Evolutionary conservation across 2,888 invertebrate genomes (phyloP).

Genomic region (Ichneumon xanthorius): DNA sequence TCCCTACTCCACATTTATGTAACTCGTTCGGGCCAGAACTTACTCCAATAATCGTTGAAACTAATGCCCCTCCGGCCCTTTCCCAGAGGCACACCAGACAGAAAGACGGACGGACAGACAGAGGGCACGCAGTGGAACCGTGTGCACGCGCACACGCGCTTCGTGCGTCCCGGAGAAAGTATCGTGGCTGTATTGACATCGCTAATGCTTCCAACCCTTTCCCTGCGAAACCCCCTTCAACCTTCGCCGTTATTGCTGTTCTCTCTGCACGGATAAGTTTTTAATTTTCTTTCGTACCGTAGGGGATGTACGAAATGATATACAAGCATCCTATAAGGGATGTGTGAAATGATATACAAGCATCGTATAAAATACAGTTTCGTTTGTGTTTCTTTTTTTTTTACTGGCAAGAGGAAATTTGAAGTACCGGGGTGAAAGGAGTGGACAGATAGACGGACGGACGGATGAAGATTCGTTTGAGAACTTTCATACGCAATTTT

Average conservation of each 20-base stretch:
- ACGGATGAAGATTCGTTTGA: background rate
- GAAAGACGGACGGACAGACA: slow-evolving; percentile 37
- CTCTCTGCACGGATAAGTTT: slow-evolving; percentile 44
- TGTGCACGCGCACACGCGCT: background rate
- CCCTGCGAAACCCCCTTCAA: background rate
- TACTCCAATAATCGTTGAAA: slow-evolving; percentile 85
- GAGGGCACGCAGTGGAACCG: background rate
- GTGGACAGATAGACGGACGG: background rate
- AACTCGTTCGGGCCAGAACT: slow-evolving; percentile 84
- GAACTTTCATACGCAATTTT: background rate
- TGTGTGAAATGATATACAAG: slow-evolving; percentile 3
- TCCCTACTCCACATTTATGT: slow-evolving; percentile 80
- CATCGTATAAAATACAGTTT: too few relatives aligned
- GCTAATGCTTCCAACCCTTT: slow-evolving; percentile 37
- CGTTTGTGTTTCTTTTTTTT: background rate
- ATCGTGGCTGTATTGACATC: slow-evolving; percentile 30
- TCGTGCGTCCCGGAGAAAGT: slow-evolving; percentile 46
- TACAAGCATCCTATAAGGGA: background rate
- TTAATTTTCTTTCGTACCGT: slow-evolving; percentile 37
- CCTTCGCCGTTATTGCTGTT: background rate
- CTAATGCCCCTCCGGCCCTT: slow-evolving; percentile 81
- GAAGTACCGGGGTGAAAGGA: slow-evolving; percentile 9
- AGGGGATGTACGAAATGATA: slow-evolving; percentile 11
- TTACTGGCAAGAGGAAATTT: slow-evolving; percentile 5
- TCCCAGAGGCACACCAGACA: slow-evolving; percentile 26